Base-by-base conservation (phyloP, 2,797 vertebrate species). In the Tamandua tetradactyla region DNA sequence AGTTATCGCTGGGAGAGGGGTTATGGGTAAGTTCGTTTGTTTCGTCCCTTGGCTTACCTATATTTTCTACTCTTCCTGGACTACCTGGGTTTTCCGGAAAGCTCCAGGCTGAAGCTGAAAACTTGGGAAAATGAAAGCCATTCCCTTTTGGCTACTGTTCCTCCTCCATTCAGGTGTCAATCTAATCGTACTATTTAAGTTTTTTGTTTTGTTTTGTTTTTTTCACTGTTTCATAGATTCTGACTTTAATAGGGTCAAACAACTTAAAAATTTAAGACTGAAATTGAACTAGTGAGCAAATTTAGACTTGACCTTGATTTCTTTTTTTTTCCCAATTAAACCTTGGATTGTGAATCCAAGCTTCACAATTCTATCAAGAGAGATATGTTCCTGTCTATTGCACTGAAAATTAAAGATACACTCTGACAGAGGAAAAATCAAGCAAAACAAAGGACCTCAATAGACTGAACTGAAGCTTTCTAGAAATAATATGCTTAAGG, bases 331-430 rank as follows among this genome's bases (percentile, higher is more conserved):
- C 30, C 42, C 49, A 81, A 22, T 84, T 55, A 93, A 55, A 14
- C 42, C 35, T 59, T n/a, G n/a, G n/a, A 32, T 37, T 91, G 44
- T 62, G 49, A 94, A 62, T 71, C 78, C 4, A 89, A 12, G 61
- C 20, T 52, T 76, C 57, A 80, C 20, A 69, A 35, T 89, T 6
- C 15, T 94, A 82, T 83, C 83, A 11, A 82, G 10, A 64, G 79
- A 94, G 95, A 82, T 89, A 72, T 76, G 25, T 82, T 76, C 13
- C 44, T 30, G 7, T 62, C 30, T 22, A 79, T 35, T 66, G 8
- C 32, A 66, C 35, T 92, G 47, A 83, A 95, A 82, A 86, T 81
- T 87, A 84, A 66, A 94, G 32, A 74, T n/a, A 86, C 5, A 3
- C 0, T 83, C n/a, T 40, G n/a, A 86, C 1, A 42, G 17, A 87